phyloP scores from a whole-genome alignment of 2,113 vertebrate species.

The Seriola quinqueradiata region DNA sequence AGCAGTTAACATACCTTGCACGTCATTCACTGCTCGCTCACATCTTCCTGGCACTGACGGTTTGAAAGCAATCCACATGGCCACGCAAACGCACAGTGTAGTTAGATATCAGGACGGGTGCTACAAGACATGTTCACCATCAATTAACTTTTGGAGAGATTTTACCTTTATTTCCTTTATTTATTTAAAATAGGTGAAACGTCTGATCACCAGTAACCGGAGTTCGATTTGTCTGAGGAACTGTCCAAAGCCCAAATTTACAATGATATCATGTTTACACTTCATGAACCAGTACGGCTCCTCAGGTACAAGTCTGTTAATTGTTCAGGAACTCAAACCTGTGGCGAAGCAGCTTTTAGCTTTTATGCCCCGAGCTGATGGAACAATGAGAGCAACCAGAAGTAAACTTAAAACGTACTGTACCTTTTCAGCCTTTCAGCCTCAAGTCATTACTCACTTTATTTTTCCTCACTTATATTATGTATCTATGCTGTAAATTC shows the following conservation, averaged over 20 bases:
- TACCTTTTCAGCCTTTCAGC: too few species aligned
- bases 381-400: too few species aligned
- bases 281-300: too few species aligned
- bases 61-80: not conserved
- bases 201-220: not conserved
- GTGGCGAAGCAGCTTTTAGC: too few species aligned
- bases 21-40: constrained; percentile 1
- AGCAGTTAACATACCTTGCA: not conserved
- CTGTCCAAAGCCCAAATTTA: not conserved
- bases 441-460: too few species aligned
- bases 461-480: too few species aligned
- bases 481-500: too few species aligned
- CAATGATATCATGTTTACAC: too few species aligned
- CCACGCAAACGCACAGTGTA: not conserved
- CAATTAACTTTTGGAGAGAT: not conserved
- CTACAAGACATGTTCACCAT: not conserved
- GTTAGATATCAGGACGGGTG: not conserved
- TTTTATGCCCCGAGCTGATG: too few species aligned
- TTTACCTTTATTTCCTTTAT: not conserved
- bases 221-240: not conserved
- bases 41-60: not conserved
- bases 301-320: too few species aligned
- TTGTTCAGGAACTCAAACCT: too few species aligned
- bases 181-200: not conserved
- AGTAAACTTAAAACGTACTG: too few species aligned